phyloP scores from a whole-genome alignment of 2,888 invertebrate genomes.

The Tachina grossa region DNA sequence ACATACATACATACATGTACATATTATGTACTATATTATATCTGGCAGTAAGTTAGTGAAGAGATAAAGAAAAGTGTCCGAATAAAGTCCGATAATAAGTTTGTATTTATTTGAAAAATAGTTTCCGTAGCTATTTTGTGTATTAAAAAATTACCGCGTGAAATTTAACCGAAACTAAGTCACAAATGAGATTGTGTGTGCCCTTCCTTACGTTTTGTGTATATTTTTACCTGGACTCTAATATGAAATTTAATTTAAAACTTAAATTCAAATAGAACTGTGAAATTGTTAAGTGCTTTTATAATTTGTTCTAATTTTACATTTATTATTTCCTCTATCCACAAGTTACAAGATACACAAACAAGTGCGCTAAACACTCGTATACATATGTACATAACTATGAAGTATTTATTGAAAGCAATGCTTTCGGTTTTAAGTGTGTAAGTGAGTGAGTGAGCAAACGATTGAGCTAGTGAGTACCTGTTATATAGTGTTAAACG shows the following conservation, averaged over 20 bases:
- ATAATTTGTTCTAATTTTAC: constrained; percentile 27
- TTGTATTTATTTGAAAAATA: constrained; percentile 11
- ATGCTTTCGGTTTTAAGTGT: constrained; percentile 13
- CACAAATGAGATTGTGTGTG: background rate
- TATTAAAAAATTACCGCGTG: constrained; percentile 31
- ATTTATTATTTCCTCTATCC: constrained; percentile 29
- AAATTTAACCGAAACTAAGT: constrained; percentile 14
- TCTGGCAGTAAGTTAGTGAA: constrained; percentile 15
- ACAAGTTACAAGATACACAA: constrained; percentile 49
- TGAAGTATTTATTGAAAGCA: constrained; percentile 22
- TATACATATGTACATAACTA: background rate
- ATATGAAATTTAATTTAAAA: constrained; percentile 7
- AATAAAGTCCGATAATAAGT: constrained; percentile 35
- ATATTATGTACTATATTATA: background rate
- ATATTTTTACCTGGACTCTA: background rate
- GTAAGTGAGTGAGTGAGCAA: constrained; percentile 10
- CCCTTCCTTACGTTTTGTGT: constrained; percentile 2
- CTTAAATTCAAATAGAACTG: constrained; percentile 25
- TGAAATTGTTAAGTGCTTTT: constrained; percentile 11
- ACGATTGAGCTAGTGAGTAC: constrained; percentile 22
- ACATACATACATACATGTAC: background rate
- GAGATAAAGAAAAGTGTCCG: constrained; percentile 36
- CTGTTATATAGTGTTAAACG: constrained; percentile 60
- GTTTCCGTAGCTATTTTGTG: constrained; percentile 22
- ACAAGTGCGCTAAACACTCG: constrained; percentile 53